phyloP scores from a whole-genome alignment of 1,140 invertebrate species.

The Pachyrhynchus sulphureomaculatus region DNA sequence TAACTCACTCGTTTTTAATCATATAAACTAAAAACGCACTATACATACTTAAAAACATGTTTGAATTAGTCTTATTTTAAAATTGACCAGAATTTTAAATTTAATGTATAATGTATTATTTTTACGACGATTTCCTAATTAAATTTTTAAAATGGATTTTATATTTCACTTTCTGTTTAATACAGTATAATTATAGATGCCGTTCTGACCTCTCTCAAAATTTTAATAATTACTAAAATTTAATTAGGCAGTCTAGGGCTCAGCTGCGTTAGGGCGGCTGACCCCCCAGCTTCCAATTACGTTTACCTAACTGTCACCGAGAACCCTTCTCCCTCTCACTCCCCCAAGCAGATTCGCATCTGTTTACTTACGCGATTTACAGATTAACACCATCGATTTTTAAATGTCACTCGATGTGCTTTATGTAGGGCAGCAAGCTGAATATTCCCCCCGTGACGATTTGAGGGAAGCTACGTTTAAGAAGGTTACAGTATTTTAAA shows the following conservation, averaged over 20 bases:
- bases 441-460: not conserved
- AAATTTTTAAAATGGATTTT: no score
- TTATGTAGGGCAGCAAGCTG: conserved; percentile 24
- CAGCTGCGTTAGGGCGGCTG: conserved; percentile 21
- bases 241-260: conserved; percentile 22
- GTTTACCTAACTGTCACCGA: conserved; percentile 29
- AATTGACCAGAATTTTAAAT: no score
- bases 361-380: conserved; percentile 32
- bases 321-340: not conserved
- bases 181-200: no score
- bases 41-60: no score
- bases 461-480: not conserved
- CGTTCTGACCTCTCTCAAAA: not conserved
- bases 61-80: no score
- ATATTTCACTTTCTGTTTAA: not conserved
- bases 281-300: conserved; percentile 29
- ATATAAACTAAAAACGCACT: no score
- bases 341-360: conserved; percentile 17
- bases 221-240: conserved; percentile 24
- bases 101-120: no score
- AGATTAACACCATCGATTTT: conserved; percentile 33
- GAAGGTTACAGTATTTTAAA: not conserved
- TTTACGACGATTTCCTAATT: no score
- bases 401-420: conserved; percentile 26
- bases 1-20: no score